A percentile compares a stretch with the other conserved stretches of the same genome.
Evolutionary conservation across 2,888 invertebrate genomes (phyloP).

Genomic region (Sesia bembeciformis): DNA sequence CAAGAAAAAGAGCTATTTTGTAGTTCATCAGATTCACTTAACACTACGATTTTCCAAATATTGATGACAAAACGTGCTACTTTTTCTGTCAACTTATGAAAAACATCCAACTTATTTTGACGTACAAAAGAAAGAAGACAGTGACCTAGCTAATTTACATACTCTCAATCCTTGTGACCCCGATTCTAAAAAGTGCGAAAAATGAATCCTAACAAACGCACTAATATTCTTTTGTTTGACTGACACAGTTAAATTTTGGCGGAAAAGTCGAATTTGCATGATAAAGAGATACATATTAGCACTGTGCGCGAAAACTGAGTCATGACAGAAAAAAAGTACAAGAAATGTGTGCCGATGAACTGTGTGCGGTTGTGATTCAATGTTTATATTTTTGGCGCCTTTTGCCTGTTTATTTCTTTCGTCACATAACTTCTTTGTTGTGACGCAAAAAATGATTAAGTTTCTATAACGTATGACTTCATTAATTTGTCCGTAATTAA

Average conservation of each 20-base stretch:
- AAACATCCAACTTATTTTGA: too few species aligned
- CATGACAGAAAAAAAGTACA: constrained; percentile 9
- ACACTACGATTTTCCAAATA: too few species aligned
- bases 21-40: too few species aligned
- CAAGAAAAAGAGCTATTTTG: too few species aligned
- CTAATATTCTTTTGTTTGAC: constrained; percentile 18
- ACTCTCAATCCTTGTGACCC: neutral
- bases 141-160: neutral
- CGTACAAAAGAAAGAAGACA: neutral
- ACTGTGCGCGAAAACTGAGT: constrained; percentile 12
- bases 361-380: constrained; percentile 1
- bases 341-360: constrained; percentile 21
- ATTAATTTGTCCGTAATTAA: too few species aligned
- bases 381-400: neutral
- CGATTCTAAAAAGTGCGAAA: neutral
- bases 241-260: constrained; percentile 21
- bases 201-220: neutral
- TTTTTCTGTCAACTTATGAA: too few species aligned
- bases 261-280: constrained; percentile 24
- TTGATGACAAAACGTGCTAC: too few species aligned
- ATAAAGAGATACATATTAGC: constrained; percentile 24
- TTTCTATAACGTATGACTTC: too few species aligned
- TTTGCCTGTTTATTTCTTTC: constrained; percentile 1
- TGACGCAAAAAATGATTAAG: too few species aligned
- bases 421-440: constrained; percentile 3